A percentile compares a stretch with the other conserved stretches of the same genome.
Evolutionary conservation across 2,888 invertebrate genomes (phyloP).

Genomic region (Lepetodrilus schrolli): DNA sequence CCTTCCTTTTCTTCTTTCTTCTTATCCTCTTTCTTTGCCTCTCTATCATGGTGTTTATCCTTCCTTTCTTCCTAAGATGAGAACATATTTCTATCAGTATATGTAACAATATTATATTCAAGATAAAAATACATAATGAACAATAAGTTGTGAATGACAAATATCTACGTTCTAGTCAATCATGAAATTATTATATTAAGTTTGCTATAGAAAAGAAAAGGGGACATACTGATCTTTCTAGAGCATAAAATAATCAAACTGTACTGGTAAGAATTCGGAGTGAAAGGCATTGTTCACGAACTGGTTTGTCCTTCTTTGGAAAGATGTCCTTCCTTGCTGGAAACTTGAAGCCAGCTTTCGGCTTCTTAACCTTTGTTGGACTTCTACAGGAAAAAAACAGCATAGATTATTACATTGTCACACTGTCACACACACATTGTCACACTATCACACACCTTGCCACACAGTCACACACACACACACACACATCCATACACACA

Average conservation of each 20-base stretch:
- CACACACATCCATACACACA: too few relatives aligned
- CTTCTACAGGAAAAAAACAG: constrained; percentile 57
- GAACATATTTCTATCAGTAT: background rate
- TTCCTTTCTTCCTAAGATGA: constrained; percentile 68
- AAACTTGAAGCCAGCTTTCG: constrained; percentile 74
- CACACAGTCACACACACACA: background rate
- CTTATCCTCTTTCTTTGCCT: constrained; percentile 67
- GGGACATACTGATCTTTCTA: background rate
- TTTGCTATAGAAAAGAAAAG: background rate
- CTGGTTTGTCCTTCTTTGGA: constrained; percentile 85
- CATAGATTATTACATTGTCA: background rate
- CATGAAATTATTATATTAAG: too few relatives aligned
- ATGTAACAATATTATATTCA: background rate
- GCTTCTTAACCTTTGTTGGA: constrained; percentile 76
- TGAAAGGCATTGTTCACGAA: background rate
- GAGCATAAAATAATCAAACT: background rate
- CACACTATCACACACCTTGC: background rate
- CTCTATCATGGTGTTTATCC: too few relatives aligned
- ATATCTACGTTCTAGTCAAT: too few relatives aligned
- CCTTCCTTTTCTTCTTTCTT: constrained; percentile 78
- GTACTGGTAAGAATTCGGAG: background rate
- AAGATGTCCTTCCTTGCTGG: constrained; percentile 81
- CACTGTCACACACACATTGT: background rate
- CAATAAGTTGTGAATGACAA: too few relatives aligned
- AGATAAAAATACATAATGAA: too few relatives aligned